These are phyloP conservation scores for Ophraella communa DNA, from an alignment of 2,888 invertebrate genomes.

Conservation along the genomic window DNA sequence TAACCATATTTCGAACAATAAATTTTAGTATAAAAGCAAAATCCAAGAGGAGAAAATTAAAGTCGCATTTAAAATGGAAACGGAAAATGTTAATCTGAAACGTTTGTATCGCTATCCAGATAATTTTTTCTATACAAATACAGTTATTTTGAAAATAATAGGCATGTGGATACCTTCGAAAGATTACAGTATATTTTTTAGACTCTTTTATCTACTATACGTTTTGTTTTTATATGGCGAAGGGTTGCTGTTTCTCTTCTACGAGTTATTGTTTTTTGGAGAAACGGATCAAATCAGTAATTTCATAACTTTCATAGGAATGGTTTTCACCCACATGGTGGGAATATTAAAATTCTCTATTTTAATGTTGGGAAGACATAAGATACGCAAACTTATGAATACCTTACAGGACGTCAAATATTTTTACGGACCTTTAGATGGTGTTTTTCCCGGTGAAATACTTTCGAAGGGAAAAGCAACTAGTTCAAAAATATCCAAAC, in stretches of 20 bases:
- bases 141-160: constrained; percentile 15
- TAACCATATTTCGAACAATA: neutral
- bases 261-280: constrained; percentile 27
- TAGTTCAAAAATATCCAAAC: constrained; percentile 15
- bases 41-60: too few relatives aligned
- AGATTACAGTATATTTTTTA: constrained; percentile 4
- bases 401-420: constrained; percentile 25
- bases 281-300: constrained; percentile 26
- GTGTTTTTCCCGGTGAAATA: constrained; percentile 34
- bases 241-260: constrained; percentile 17
- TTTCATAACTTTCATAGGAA: constrained; percentile 38
- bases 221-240: constrained; percentile 16
- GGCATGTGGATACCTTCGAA: constrained; percentile 27
- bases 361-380: constrained; percentile 27
- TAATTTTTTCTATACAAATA: constrained; percentile 28
- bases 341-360: constrained; percentile 41
- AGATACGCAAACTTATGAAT: constrained; percentile 22
- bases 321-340: constrained; percentile 41
- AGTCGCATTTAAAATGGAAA: neutral
- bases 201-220: constrained; percentile 15
- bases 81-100: neutral
- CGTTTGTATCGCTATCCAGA: constrained; percentile 9
- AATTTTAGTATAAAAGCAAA: neutral
- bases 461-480: constrained; percentile 25
- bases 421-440: constrained; percentile 19